Base-by-base conservation (phyloP, 2,888 invertebrate genomes). In the Operophtera brumata region DNA sequence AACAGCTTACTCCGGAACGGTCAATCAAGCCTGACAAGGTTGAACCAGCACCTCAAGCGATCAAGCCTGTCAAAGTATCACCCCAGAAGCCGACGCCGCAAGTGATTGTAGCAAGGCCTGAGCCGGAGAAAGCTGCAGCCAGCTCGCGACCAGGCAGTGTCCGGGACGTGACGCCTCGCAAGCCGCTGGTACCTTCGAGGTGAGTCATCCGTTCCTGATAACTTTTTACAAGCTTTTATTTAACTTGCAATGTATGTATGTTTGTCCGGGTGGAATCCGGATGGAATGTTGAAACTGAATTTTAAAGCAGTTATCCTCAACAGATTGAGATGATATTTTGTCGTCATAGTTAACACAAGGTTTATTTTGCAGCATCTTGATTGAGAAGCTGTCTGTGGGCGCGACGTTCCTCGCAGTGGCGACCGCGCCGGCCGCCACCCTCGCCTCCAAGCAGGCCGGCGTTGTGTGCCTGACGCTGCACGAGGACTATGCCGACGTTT, bases 381-480 rank as follows among this genome's bases (percentile, higher is more conserved):
- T 36, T 8, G 36, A 36, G 36, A 8, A 13, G 13, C 60, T 85
- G 0, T 30, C 70, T 0, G 34, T 73, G 0, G 82, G 79, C 2
- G 81, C 77, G 3, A 14, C 55, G 0, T 63, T 75, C 0, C 39
- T 82, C 0, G 54, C 84, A 1, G 75, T 79, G 0, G 75, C 79
- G 6, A 84, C 84, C 0, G 43, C 59, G 0, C n/a, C 37, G 0
- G 75, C 78, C 0, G 14, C 61, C 0, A 71, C 69, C 0, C 76
- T 78, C 26, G 66, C 62, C 6, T 58, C 65, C 2, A 43, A 44
- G 11, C 41, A 41, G 28, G 0, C 3, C 14, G 34, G 11, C 26
- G 20, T 6, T 7, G 25, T n/a, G 1, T 44, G 25, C 4, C 3
- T 42, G 8, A 62, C 75, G 0, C 59, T 86, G 50, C 2, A 45